Percentiles rank a stretch among this genome's conserved stretches.
Evolutionary conservation across 1,140 invertebrate genomes (phyloP).

Genomic region (Chelonus insularis): DNA sequence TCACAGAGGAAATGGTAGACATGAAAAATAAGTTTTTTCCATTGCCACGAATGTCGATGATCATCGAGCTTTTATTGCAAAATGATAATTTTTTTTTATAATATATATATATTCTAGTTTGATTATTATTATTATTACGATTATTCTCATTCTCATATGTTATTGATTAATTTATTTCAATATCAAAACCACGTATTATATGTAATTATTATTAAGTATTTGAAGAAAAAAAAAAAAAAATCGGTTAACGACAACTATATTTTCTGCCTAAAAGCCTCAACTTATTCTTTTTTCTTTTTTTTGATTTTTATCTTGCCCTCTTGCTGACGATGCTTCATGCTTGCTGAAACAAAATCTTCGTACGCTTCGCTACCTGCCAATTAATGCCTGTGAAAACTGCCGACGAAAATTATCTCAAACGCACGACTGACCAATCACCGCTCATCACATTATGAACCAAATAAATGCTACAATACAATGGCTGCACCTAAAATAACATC

Average conservation of each 20-base stretch:
- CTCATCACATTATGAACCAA: conserved; percentile 29
- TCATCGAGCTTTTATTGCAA: conserved; percentile 26
- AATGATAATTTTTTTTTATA: background rate
- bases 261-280: conserved; percentile 53
- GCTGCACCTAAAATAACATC: conserved; percentile 30
- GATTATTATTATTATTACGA: conserved; percentile 24
- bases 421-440: conserved; percentile 40
- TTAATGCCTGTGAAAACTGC: conserved; percentile 57
- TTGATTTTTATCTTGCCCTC: conserved; percentile 63
- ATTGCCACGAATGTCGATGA: conserved; percentile 26
- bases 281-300: conserved; percentile 60
- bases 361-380: conserved; percentile 62
- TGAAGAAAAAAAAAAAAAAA: conserved; percentile 15
- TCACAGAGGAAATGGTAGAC: too few relatives aligned
- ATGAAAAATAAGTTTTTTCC: background rate
- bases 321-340: conserved; percentile 64
- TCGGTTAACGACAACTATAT: conserved; percentile 36
- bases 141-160: conserved; percentile 24
- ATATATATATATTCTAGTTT: conserved; percentile 7
- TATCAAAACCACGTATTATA: too few relatives aligned
- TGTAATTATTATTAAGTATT: too few relatives aligned
- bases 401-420: conserved; percentile 36
- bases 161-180: too few relatives aligned
- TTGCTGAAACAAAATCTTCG: conserved; percentile 59
- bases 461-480: conserved; percentile 30